Conservation (phyloP, 2,797 vertebrate genomes). For the Australoheros facetus region DNA sequence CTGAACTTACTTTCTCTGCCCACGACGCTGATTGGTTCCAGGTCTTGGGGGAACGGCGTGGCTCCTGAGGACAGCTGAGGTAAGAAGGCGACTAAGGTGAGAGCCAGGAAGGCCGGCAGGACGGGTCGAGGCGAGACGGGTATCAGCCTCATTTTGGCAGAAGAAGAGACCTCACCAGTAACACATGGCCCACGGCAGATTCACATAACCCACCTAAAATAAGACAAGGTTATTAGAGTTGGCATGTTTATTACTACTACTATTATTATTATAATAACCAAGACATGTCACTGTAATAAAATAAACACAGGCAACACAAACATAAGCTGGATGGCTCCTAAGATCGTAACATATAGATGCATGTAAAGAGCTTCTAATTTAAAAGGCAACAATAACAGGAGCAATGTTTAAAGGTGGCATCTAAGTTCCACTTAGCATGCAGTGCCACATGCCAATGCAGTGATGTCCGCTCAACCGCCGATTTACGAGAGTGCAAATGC, state of each 20-base stretch:
- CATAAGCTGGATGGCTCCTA: neutral
- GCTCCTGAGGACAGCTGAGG: slow-evolving; percentile 71
- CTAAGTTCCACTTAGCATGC: slow-evolving; percentile 51
- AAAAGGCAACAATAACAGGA: neutral
- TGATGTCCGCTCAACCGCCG: slow-evolving; percentile 8
- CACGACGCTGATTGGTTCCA: slow-evolving; percentile 81
- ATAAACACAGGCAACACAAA: neutral
- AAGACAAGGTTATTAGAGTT: slow-evolving; percentile 1
- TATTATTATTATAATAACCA: neutral
- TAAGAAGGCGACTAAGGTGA: slow-evolving; percentile 68
- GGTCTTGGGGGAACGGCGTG: slow-evolving; percentile 83
- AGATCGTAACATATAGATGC: neutral
- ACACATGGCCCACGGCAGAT: slow-evolving; percentile 74
- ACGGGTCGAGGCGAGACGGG: slow-evolving; percentile 69
- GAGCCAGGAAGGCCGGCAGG: slow-evolving; percentile 71
- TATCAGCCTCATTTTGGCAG: slow-evolving; percentile 80
- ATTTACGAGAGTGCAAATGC: slow-evolving; percentile 11
- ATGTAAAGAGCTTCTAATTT: neutral
- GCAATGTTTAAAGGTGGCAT: slow-evolving; percentile 6
- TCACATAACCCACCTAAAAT: slow-evolving; percentile 64
- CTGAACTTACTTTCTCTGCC: slow-evolving; percentile 78
- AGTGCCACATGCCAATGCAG: slow-evolving; percentile 33
- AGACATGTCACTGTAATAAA: neutral
- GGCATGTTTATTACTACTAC: neutral
- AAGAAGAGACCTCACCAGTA: slow-evolving; percentile 74